Evolutionary conservation across 2,113 vertebrate genomes (phyloP), one percentile per base, ranked within the genome.

Genomic region (Tauraco erythrolophus): DNA sequence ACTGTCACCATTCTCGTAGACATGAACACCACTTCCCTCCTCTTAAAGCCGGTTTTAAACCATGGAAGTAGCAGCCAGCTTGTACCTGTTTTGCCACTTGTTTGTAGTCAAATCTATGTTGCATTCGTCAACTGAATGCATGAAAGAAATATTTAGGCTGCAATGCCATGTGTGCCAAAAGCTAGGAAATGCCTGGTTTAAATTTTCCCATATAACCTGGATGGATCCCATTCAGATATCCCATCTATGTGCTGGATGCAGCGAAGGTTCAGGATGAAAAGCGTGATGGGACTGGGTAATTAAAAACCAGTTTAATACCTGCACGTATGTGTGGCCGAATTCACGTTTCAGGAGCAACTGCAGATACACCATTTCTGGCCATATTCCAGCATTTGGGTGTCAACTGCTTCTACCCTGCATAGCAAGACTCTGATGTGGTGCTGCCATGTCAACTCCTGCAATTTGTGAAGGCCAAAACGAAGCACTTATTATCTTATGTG

Each of bases 121-220:
- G 28, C n/a, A 15, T 75, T 92, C n/a, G 60, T 19, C 21, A 57
- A 69, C 69, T 10, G 9, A 83, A 72, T 57, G 27, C 16, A 43
- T 48, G 35, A 65, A 92, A 88, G 18, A 69, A 88, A 68, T 85
- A 69, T 37, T 85, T 57, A 85, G 62, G 28, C 71, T 81, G 68
- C 23, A 30, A 43, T 62, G 22, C 24, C 14, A 25, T 4, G 5
- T 22, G 18, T 68, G 56, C 22, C 23, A 61, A 45, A 76, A 82
- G 4, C 78, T 92, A 75, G 28, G 60, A 89, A 94, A 87, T 41
- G 7, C 11, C 30, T 74, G 21, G 11, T 70, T 94, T 82, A 58
- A 60, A 88, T 64, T 90, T 91, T 24, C 28, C 4, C 2, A 5
- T 35, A 24, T 19, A 84, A 43, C 13, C 2, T 58, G 72, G 66